A percentile compares a stretch with the other conserved stretches of the same genome.
Conservation (phyloP, 2,797 vertebrate genomes). For the Apogon talboti region DNA sequence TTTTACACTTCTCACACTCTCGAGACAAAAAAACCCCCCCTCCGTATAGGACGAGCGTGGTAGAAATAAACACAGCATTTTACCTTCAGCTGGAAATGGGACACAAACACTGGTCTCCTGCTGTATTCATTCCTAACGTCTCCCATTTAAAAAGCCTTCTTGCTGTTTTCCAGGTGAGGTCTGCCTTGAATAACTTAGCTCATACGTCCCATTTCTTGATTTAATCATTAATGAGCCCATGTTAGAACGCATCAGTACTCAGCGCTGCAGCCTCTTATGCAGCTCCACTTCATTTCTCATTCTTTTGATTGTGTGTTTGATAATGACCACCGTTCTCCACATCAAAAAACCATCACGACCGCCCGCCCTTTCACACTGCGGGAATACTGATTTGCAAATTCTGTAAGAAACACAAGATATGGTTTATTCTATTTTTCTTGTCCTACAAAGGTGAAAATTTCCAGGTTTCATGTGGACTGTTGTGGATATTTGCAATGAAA, state of each 20-base stretch:
- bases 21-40: too few relatives aligned
- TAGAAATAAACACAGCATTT: too few relatives aligned
- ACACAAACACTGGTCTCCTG: too few relatives aligned
- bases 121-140: too few relatives aligned
- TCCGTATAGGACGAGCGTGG: too few relatives aligned
- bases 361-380: neutral
- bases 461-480: neutral
- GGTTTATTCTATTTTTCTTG: neutral
- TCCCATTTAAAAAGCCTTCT: too few relatives aligned
- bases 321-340: neutral
- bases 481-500: neutral
- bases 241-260: conserved; percentile 1
- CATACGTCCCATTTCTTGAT: neutral
- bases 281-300: neutral
- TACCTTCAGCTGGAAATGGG: too few relatives aligned
- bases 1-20: too few relatives aligned
- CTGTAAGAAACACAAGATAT: conserved; percentile 3
- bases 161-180: too few relatives aligned
- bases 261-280: conserved; percentile 2
- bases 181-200: too few relatives aligned
- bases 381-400: neutral
- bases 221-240: conserved; percentile 16
- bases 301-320: conserved; percentile 14
- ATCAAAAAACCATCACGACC: conserved; percentile 10
- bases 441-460: neutral